Evolutionary conservation across 30 jellyfish, hydroid and myxozoan species (phyloP), one percentile per base, ranked within the genome.

Genomic region (Cassiopea andromeda): DNA sequence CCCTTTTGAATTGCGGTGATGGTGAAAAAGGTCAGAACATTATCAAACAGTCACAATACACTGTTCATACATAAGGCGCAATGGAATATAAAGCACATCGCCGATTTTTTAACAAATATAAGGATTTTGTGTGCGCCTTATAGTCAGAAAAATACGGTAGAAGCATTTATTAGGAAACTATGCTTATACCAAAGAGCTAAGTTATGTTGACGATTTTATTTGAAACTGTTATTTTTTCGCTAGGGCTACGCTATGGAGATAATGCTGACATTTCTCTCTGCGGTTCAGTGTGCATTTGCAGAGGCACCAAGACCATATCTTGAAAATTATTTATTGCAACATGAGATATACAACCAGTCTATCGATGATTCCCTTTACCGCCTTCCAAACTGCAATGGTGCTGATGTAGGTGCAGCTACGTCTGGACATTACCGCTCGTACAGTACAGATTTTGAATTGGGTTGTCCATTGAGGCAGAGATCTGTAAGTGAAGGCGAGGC

Each of bases 191-290:
- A n/a, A n/a, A n/a, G n/a, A n/a, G n/a, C n/a, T n/a, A n/a, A n/a
- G n/a, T n/a, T n/a, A n/a, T n/a, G n/a, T n/a, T n/a, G n/a, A n/a
- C n/a, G n/a, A n/a, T 2, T 16, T 8, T 45, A n/a, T 27, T 61
- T 61, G 19, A 61, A 6, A 61, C 14, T 61, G 73, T 61, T 61
- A 8, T 14, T 14, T 8, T 61, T 61, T 61, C 54, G 73, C 57
- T 77, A 95, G 99, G 99, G 99, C 67, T 95, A 95, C 61, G 97
- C 91, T n/a, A 82, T 95, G 97, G 99, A 95, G 60, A 95, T 95
- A 54, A 79, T 95, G 45, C 48, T 90, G 90, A 95, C 99, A 1
- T 90, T 95, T 69, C 89, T 95, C 38, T 84, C 99, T 48, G 99
- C 95, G 44, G 99, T 95, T 49, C 97, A 90, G 59, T 90, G 90